Evolutionary conservation across 1,140 invertebrate species (phyloP), one percentile per base, ranked within the genome.

Genomic region (Hormaphis cornu): DNA sequence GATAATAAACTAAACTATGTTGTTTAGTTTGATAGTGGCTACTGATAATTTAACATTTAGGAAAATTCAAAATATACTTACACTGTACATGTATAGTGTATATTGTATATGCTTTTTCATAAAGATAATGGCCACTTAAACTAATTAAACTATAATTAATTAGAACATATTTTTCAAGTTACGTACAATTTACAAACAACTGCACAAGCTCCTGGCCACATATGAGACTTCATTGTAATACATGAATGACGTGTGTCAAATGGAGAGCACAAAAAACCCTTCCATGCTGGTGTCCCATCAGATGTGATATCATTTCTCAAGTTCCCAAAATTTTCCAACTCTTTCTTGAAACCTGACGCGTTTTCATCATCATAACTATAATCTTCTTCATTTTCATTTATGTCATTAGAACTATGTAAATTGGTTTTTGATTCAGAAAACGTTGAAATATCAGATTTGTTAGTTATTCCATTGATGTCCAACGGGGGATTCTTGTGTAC

Each of bases 401-500:
- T 1, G 16, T 48, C 44, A 8, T 66, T 14, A 30, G 6, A 6
- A 33, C 18, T 20, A 0, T 20, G 3, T 18, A 28, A 14, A 1
- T 26, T 8, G 9, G 14, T 30, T 12, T 12, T 20, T 9, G 20
- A 35, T 12, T 63, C 1, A 1, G 44, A 22, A 18, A n/a, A n/a
- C 1, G 14, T 14, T 16, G n/a, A 20, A 10, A 7, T 3, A 30
- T 8, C 75, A 80, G 72, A 76, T 80, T 74, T 70, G 79, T 81
- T 73, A 80, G 79, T 44, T 78, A 80, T 33, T 75, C 79, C 46
- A 81, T 80, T 71, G 82, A 83, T 61, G 81, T 82, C n/a, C 81
- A 81, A 24, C 1, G 30, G 26, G 6, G 28, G 28, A 37, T 82
- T 81, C 12, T 48, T 33, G 30, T 66, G 61, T 9, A 48, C 44